Base-by-base conservation (phyloP, 2,113 vertebrate genomes). In the Chaetops frenatus region DNA sequence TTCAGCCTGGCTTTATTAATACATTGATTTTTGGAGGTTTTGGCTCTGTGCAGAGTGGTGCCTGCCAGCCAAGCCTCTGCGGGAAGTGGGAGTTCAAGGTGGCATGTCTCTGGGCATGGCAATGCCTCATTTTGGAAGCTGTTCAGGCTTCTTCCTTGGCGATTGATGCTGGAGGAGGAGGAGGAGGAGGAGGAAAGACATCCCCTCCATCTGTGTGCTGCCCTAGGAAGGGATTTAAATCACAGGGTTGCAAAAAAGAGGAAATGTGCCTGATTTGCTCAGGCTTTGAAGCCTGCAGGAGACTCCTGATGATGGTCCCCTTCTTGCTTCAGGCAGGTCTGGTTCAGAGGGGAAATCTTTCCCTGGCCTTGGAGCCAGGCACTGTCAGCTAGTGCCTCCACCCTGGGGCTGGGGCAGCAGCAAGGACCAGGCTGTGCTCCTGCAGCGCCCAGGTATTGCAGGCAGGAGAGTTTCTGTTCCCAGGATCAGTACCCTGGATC, bases 131-230 rank as follows among this genome's bases (percentile, higher is more conserved):
- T 88, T 65, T 92, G 94, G 83, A 88, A 93, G 56, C 71, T 82
- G 74, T n/a, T 90, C 4, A 2, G 48, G 72, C 45, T 81, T 51
- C 80, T 77, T 94, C 88, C 76, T 81, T 6, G 3, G 80, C 86
- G 83, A 94, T 33, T 19, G 12, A 58, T 38, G 85, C 65, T 6
- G 51, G 69, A 80, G 67, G 89, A 81, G 74, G 81, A 94, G 65
- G 81, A 91, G 82, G 83, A 73, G 82, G 64, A 87, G 91, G 91
- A 87, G 74, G 76, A 85, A 71, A 95, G 93, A 96, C 80, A 61
- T 92, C 86, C 76, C 88, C 72, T 94, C 94, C 91, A 90, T 93
- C 92, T 96, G 96, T 88, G 90, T 3, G 0, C 82, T 92, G 92
- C 86, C 88, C 91, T 86, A 24, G 67, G 92, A 93, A 88, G 80